Percentiles rank a stretch among this genome's conserved stretches.
Evolutionary conservation across 2,113 vertebrate species (phyloP).

Genomic region (Vulpes lagopus): DNA sequence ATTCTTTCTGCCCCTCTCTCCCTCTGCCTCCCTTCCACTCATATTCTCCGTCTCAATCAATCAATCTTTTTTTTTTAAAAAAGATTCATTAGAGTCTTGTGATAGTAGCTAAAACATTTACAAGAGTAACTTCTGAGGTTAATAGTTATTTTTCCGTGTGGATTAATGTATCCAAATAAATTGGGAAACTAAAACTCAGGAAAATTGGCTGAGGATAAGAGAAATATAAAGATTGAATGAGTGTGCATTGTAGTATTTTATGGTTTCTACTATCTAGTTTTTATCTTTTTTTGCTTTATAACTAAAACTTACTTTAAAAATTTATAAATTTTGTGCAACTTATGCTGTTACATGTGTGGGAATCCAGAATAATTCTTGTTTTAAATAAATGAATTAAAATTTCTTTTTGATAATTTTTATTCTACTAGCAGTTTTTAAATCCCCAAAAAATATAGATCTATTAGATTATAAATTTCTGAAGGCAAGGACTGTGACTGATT

Average conservation of each 20-base stretch:
- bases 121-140: slow-evolving; percentile 10
- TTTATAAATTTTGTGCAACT: not conserved
- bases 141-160: not conserved
- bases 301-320: not conserved
- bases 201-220: slow-evolving; percentile 3
- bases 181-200: slow-evolving; percentile 16
- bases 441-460: not conserved
- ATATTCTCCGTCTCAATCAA: not conserved
- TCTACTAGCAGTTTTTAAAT: not conserved
- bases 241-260: slow-evolving; percentile 28
- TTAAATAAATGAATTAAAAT: slow-evolving; percentile 24
- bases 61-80: not conserved
- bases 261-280: not conserved
- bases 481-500: not conserved
- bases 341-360: not conserved
- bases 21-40: not conserved
- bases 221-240: slow-evolving; percentile 37
- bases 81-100: not conserved
- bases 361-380: slow-evolving; percentile 2
- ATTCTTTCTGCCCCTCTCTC: not conserved
- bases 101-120: not conserved
- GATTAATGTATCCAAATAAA: slow-evolving; percentile 32
- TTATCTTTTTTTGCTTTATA: slow-evolving; percentile 20
- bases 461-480: not conserved
- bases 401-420: not conserved